Percentiles rank a stretch among this genome's conserved stretches.
Conservation (phyloP, 2,113 vertebrate genomes). For the Ciconia boyciana region DNA sequence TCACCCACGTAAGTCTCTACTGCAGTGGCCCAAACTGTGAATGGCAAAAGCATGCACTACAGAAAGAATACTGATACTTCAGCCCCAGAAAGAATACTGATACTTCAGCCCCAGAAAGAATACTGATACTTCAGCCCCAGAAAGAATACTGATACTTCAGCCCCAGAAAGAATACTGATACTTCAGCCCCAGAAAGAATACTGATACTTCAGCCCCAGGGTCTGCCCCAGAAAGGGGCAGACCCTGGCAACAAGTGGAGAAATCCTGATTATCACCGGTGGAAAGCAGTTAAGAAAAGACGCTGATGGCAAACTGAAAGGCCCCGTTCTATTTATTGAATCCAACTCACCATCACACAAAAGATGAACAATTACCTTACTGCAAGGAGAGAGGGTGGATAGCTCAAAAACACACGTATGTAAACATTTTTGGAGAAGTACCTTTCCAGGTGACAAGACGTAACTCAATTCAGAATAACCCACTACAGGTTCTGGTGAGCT, state of each 20-base stretch:
- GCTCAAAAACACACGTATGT: neutral
- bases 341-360: neutral
- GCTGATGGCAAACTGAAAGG: neutral
- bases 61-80: neutral
- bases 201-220: too few species aligned
- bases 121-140: too few species aligned
- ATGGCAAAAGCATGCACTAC: fast-evolving
- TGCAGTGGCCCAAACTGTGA: neutral
- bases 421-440: neutral
- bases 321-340: neutral
- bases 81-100: too few species aligned
- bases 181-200: too few species aligned
- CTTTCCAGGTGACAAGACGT: neutral
- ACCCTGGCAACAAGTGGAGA: neutral
- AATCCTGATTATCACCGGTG: neutral
- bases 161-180: too few species aligned
- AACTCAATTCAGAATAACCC: neutral
- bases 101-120: too few species aligned
- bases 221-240: neutral
- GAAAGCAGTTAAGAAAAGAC: neutral
- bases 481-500: neutral
- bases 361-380: neutral
- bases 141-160: too few species aligned
- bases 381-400: neutral
- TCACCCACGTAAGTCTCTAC: fast-evolving